phyloP scores from a whole-genome alignment of 2,888 invertebrate species.

The Cantharis rustica region DNA sequence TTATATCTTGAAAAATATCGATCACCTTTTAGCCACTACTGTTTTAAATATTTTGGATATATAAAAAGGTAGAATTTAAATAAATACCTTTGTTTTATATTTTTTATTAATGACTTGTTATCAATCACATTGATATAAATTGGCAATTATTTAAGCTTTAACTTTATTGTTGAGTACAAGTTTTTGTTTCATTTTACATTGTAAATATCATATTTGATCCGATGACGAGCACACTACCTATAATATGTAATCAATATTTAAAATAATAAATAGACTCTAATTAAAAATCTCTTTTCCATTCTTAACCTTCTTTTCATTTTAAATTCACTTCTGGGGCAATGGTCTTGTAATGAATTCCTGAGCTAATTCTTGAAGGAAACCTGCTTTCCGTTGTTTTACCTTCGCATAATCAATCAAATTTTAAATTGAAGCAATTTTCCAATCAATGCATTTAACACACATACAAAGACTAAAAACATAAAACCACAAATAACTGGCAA shows the following conservation, averaged over 20 bases:
- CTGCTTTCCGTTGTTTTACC: too few relatives aligned
- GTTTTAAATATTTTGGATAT: conserved; percentile 50
- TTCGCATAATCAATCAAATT: too few relatives aligned
- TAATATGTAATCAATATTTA: conserved; percentile 60
- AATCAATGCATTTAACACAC: too few relatives aligned
- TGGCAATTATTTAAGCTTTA: conserved; percentile 46
- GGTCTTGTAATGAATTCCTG: too few relatives aligned
- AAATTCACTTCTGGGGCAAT: background rate
- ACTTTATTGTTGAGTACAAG: conserved; percentile 54
- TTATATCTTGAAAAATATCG: conserved; percentile 24
- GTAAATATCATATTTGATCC: conserved; percentile 59
- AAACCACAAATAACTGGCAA: too few relatives aligned
- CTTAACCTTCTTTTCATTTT: background rate
- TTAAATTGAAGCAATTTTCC: too few relatives aligned
- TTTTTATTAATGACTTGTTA: conserved; percentile 7
- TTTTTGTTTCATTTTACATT: conserved; percentile 55
- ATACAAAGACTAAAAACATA: too few relatives aligned
- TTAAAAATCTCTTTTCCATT: background rate
- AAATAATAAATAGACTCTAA: conserved; percentile 57
- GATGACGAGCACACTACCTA: conserved; percentile 55
- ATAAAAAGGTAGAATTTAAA: conserved; percentile 20
- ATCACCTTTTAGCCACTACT: conserved; percentile 30
- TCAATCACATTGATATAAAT: conserved; percentile 5
- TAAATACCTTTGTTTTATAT: conserved; percentile 17
- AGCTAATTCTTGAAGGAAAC: too few relatives aligned